Evolutionary conservation across 1,140 invertebrate genomes (phyloP), one percentile per base, ranked within the genome.

Genomic region (Drosophila takahashii): DNA sequence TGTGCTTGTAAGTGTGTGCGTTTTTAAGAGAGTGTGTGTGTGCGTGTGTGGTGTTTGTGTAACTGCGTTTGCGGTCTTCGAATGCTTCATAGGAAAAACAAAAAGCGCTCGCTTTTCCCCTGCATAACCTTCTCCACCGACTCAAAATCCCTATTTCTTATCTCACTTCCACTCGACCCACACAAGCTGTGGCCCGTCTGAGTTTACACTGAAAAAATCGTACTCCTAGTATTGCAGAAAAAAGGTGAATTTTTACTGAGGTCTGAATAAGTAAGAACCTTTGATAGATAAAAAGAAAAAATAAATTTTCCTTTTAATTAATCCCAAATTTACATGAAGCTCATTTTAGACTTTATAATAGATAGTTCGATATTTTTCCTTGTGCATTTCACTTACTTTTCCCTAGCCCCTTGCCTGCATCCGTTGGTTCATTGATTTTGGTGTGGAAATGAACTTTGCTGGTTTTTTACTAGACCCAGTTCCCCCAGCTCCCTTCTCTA

Each of bases 351-450:
- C 11, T 10, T 37, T 37, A 10, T 42, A 18, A 18, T 29, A 15
- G 16, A 10, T 10, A n/a, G 4, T 37, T 18, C 9, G 9, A 16
- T 4, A 3, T 18, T 51, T n/a, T 37, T 50, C 7, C 45, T 13
- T 4, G 57, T 77, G 52, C 32, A 51, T 3, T 34, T 42, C 6
- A 39, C 16, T 34, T n/a, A 10, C 8, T 32, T 48, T 45, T 34
- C n/a, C 27, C 13, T 16, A 8, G 9, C 15, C 26, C n/a, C 2
- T 70, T 44, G 42, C 41, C 57, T 81, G 69, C 52, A 72, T 86
- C 62, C 86, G 81, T 73, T 79, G 81, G 83, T 79, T 86, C 83
- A 86, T 86, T 86, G 81, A 87, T 86, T 86, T 87, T 87, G 81
- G 81, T 87, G 81, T 86, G 83, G 75, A 86, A 86, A 86, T 86